These are phyloP conservation scores for Channa argus DNA, from an alignment of 2,113 vertebrate species.

Conservation along the genomic window DNA sequence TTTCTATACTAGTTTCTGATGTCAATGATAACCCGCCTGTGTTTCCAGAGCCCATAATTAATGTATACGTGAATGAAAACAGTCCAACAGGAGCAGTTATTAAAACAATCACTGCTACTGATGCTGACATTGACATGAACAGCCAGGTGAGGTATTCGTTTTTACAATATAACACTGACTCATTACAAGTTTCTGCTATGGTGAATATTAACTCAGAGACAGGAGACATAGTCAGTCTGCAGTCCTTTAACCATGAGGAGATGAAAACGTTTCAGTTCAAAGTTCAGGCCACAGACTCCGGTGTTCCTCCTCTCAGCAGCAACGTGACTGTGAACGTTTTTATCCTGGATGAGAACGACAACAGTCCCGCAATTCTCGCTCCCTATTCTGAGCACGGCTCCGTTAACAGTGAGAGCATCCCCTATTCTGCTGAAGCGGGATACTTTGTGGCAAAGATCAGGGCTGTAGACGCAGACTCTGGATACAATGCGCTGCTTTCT, in stretches of 20 bases:
- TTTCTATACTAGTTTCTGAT: constrained; percentile 75
- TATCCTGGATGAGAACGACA: constrained; percentile 31
- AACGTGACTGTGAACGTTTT: constrained; percentile 39
- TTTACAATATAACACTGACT: constrained; percentile 33
- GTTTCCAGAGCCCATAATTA: constrained; percentile 57
- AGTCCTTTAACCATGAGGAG: constrained; percentile 72
- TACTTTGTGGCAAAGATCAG: constrained; percentile 41
- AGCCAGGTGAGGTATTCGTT: constrained; percentile 68
- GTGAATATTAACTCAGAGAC: constrained; percentile 62
- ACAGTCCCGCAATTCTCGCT: constrained; percentile 10
- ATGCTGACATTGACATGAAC: constrained; percentile 73
- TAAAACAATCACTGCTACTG: constrained; percentile 73
- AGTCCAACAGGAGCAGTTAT: constrained; percentile 65
- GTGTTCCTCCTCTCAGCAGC: constrained; percentile 47
- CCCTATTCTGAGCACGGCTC: constrained; percentile 38
- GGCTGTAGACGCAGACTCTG: constrained; percentile 38
- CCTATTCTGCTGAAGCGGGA: constrained; percentile 38
- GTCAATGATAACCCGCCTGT: constrained; percentile 78
- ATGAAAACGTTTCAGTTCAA: constrained; percentile 49
- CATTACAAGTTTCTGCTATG: constrained; percentile 39
- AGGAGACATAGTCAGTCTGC: constrained; percentile 69
- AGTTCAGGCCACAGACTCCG: constrained; percentile 62
- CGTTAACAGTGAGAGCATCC: constrained; percentile 35
- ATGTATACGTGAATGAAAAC: constrained; percentile 78
- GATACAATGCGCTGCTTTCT: constrained; percentile 36